A percentile compares a stretch with the other conserved stretches of the same genome.
These are phyloP conservation scores for Argyresthia goedartella DNA, from an alignment of 2,888 invertebrate genomes.

Conservation along the genomic window DNA sequence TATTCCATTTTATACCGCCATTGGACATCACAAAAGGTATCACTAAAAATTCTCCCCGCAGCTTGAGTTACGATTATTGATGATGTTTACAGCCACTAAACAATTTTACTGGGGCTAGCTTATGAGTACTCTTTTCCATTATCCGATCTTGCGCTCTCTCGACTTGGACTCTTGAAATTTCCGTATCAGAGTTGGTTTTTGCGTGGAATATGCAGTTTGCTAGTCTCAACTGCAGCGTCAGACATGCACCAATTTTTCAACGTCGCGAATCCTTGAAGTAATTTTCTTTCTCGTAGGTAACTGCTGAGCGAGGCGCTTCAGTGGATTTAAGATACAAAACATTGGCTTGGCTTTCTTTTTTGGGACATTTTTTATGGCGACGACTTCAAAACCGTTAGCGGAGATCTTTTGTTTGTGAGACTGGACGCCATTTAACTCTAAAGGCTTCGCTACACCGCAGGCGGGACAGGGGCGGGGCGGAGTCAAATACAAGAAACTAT, in stretches of 20 bases:
- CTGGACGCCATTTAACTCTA: no score
- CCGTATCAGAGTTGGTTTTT: not conserved
- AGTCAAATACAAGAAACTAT: no score
- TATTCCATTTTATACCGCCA: not conserved
- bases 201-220: no score
- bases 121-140: conserved; percentile 37
- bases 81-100: conserved; percentile 60
- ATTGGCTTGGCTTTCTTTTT: not conserved
- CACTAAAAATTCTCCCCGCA: conserved; percentile 43
- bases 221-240: not conserved
- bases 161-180: not conserved
- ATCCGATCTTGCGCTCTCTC: conserved; percentile 7
- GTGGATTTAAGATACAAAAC: conserved; percentile 1
- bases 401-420: no score
- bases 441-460: no score
- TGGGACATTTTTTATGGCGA: not conserved
- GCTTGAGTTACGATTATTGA: conserved; percentile 59
- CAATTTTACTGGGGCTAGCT: conserved; percentile 44
- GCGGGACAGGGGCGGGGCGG: no score
- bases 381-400: no score
- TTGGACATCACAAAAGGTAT: conserved; percentile 10
- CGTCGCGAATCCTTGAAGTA: conserved; percentile 5
- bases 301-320: not conserved
- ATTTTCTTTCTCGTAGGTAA: not conserved
- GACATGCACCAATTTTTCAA: conserved; percentile 5